phyloP scores from a whole-genome alignment of 2,888 invertebrate genomes.

The Drosophila anomalata region DNA sequence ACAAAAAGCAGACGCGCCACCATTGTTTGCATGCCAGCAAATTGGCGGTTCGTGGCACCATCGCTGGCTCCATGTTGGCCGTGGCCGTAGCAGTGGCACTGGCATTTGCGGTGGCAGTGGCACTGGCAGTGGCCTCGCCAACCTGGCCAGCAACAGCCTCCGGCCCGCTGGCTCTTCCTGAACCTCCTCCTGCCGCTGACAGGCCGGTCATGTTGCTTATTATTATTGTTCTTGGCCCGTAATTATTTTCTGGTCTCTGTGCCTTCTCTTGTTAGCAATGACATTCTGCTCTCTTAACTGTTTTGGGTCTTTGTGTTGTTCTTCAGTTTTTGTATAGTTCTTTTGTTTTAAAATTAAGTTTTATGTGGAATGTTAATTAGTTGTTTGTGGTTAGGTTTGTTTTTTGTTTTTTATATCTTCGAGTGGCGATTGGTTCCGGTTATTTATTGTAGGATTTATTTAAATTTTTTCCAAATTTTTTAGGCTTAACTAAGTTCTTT shows the following conservation, averaged over 20 bases:
- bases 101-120: conserved; percentile 74
- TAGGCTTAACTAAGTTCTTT: neutral
- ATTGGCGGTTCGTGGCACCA: conserved; percentile 87
- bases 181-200: conserved; percentile 52
- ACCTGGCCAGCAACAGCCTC: conserved; percentile 60
- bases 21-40: conserved; percentile 93
- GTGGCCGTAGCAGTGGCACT: conserved; percentile 61
- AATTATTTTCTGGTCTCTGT: conserved; percentile 60
- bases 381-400: neutral
- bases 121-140: neutral
- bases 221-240: conserved; percentile 70
- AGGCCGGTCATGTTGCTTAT: conserved; percentile 72
- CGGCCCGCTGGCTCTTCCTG: conserved; percentile 6
- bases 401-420: neutral
- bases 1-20: conserved; percentile 96
- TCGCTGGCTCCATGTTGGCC: conserved; percentile 83
- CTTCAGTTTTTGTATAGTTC: conserved; percentile 26
- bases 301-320: conserved; percentile 36
- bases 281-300: conserved; percentile 40
- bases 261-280: conserved; percentile 49
- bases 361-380: conserved; percentile 31
- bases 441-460: conserved; percentile 1
- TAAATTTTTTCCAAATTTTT: neutral
- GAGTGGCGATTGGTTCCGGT: neutral
- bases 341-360: conserved; percentile 23